Percentiles rank a stretch among this genome's conserved stretches.
phyloP scores from a whole-genome alignment of 1,140 invertebrate species.

The Drosophila ercepeae region DNA sequence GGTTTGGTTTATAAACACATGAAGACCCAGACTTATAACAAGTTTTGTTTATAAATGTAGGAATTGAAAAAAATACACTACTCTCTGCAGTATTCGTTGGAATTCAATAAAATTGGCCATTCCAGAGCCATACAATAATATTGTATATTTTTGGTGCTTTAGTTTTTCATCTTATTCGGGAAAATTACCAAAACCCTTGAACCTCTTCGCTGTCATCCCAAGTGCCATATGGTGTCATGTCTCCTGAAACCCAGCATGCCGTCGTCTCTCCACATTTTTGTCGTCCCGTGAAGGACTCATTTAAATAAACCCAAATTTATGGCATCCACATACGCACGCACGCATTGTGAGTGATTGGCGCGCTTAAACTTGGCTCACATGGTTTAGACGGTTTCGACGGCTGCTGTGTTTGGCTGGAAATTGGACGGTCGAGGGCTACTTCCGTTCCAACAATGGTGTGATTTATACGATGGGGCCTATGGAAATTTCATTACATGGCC shows the following conservation, averaged over 20 bases:
- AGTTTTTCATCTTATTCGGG: background rate
- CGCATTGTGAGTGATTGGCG: constrained; percentile 57
- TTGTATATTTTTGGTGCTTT: constrained; percentile 24
- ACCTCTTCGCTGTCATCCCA: constrained; percentile 42
- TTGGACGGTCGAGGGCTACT: constrained; percentile 53
- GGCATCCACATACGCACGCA: constrained; percentile 40
- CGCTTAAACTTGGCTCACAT: constrained; percentile 48
- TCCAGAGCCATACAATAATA: background rate
- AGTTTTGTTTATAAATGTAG: no score
- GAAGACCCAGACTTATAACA: background rate
- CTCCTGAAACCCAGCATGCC: background rate
- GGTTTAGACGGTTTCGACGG: background rate
- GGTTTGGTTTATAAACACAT: background rate
- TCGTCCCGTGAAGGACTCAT: constrained; percentile 54
- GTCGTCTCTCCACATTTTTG: constrained; percentile 24
- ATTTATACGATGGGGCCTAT: constrained; percentile 62
- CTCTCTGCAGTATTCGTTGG: no score
- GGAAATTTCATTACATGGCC: constrained; percentile 68
- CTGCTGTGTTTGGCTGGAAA: constrained; percentile 21
- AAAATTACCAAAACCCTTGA: background rate
- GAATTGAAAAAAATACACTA: no score
- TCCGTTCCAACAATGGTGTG: constrained; percentile 75
- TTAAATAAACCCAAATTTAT: constrained; percentile 78
- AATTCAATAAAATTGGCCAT: no score
- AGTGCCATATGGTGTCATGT: constrained; percentile 58